A percentile compares a stretch with the other conserved stretches of the same genome.
Evolutionary conservation across 2,888 invertebrate genomes (phyloP).

Genomic region (Leistus spinibarbis): DNA sequence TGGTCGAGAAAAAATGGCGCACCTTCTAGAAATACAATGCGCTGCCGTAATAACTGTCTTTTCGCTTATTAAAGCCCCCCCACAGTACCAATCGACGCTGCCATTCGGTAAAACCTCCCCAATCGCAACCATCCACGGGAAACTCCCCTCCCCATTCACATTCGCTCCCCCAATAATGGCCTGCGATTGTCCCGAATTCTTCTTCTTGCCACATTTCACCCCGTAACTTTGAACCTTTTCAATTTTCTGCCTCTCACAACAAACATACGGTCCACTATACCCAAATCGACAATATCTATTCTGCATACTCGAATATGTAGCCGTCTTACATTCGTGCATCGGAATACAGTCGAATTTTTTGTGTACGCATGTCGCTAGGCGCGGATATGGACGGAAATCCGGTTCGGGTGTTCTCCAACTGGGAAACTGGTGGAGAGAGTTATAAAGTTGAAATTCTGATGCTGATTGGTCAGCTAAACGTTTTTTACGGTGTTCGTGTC

Average conservation of each 20-base stretch:
- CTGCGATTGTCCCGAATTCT: constrained; percentile 2
- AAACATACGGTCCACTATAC: constrained; percentile 17
- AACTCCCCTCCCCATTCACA: neutral
- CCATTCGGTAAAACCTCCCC: constrained; percentile 20
- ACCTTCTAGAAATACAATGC: constrained; percentile 33
- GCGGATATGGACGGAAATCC: constrained; percentile 3
- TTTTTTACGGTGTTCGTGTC: constrained; percentile 9
- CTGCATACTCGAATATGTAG: neutral
- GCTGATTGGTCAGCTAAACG: constrained; percentile 6
- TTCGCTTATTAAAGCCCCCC: constrained; percentile 27
- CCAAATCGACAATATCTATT: constrained; percentile 16
- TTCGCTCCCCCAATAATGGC: constrained; percentile 26
- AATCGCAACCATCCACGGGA: constrained; percentile 34
- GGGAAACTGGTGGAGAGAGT: constrained; percentile 14
- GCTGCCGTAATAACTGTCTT: constrained; percentile 35
- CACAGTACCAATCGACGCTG: constrained; percentile 30
- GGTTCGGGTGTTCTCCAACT: constrained; percentile 17
- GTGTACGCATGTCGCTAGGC: constrained; percentile 5
- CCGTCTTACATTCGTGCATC: constrained; percentile 10
- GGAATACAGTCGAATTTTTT: constrained; percentile 28
- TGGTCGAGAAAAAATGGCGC: too few species aligned
- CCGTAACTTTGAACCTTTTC: constrained; percentile 3
- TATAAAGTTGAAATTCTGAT: constrained; percentile 11
- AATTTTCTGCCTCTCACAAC: constrained; percentile 28
- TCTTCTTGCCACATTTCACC: constrained; percentile 10